Base-by-base conservation (phyloP, 2,113 vertebrate species). In the Ammodytes marinus region DNA sequence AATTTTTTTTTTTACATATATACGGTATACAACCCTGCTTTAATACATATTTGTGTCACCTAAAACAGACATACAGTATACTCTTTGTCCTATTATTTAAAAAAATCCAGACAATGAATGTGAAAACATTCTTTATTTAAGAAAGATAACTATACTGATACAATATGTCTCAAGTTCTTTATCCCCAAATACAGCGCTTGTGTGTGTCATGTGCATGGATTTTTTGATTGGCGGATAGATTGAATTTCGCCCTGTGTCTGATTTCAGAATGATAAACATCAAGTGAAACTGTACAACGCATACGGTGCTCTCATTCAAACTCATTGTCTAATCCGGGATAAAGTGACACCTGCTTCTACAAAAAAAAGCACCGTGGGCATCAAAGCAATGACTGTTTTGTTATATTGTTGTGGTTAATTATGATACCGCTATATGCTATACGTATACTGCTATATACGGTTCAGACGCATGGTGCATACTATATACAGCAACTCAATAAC, bases 221-320 rank as follows among this genome's bases (percentile, higher is more conserved):
- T 27, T 27, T 27, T 27, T 27, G 27, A 27, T 27, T 27, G 27
- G 2, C 27, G 27, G 27, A 27, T 8, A 67, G 27, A 58, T 4
- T 71, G 43, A 66, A 57, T 15, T 59, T 52, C 9, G n/a, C 4
- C 2, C 10, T 2, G 27, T 15, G 6, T 58, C 39, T n/a, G 45
- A 53, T 68, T 12, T 45, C 15, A 63, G 42, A 27, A 27, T 27
- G 27, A 69, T 47, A 35, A 61, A 13, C 27, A 19, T 70, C 17
- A 45, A 72, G 63, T 74, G 74, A 86, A 86, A 80, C 77, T 80
- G 45, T 9, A 71, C 9, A 61, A 61, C 40, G 60, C 13, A 66
- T 35, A 10, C 8, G 8, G 6, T 40, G 14, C 71, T 74, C 63
- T 69, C 40, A 63, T 61, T 74, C 40, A 55, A 35, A 72, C 35